Percentiles rank a stretch among this genome's conserved stretches.
These are phyloP conservation scores for Cherax quadricarinatus DNA, from an alignment of 1,140 invertebrate genomes.

Conservation along the genomic window DNA sequence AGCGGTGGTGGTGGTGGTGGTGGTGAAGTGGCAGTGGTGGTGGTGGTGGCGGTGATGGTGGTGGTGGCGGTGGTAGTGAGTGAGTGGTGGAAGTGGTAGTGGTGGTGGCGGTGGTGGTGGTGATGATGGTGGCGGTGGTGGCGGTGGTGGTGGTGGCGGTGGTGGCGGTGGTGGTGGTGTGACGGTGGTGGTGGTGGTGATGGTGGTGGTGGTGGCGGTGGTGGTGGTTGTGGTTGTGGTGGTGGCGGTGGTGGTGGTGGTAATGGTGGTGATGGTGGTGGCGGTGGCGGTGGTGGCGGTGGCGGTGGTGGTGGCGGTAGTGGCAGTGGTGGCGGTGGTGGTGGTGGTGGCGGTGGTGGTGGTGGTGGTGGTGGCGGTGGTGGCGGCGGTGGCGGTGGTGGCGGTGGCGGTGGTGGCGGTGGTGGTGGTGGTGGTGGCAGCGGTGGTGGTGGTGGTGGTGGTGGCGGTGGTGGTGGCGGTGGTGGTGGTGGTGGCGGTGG, in stretches of 20 bases:
- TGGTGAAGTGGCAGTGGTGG: too few species aligned
- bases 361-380: not conserved
- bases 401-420: not conserved
- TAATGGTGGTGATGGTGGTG: not conserved
- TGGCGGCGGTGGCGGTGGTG: not conserved
- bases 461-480: not conserved
- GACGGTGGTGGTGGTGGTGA: not conserved
- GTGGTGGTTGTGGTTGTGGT: too few species aligned
- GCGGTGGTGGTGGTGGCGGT: not conserved
- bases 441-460: not conserved
- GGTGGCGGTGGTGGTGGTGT: not conserved
- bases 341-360: not conserved
- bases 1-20: too few species aligned
- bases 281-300: not conserved
- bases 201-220: too few species aligned
- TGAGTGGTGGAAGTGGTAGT: too few species aligned
- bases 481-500: constrained; percentile 27
- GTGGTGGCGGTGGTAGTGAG: too few species aligned
- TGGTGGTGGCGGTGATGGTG: too few species aligned
- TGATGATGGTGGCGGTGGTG: not conserved
- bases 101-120: too few species aligned
- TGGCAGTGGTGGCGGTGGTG: not conserved
- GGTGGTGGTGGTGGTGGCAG: not conserved
- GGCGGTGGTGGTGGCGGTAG: not conserved
- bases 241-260: too few species aligned